phyloP scores from a whole-genome alignment of 1,140 invertebrate species.

The Brachionus asplanchnoidis region DNA sequence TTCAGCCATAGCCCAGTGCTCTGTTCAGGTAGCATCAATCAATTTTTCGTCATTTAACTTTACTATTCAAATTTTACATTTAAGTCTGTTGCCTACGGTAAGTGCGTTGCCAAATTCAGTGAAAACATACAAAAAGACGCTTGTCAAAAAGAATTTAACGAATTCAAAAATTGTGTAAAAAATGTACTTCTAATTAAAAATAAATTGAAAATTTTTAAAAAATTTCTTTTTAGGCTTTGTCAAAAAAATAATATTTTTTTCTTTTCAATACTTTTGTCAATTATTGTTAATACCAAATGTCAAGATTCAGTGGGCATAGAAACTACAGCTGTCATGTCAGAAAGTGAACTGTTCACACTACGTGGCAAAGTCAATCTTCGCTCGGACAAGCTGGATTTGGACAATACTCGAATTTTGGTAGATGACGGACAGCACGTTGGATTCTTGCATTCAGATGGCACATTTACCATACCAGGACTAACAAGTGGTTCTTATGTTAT shows the following conservation, averaged over 20 bases:
- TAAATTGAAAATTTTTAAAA: background rate
- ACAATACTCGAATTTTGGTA: conserved; percentile 38
- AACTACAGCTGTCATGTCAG: background rate
- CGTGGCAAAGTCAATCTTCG: conserved; percentile 23
- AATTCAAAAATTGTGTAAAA: conserved; percentile 30
- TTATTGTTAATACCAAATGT: background rate
- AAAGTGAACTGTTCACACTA: conserved; percentile 14
- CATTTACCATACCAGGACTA: conserved; percentile 54
- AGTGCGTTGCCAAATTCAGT: conserved; percentile 10
- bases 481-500: conserved; percentile 84
- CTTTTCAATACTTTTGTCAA: background rate
- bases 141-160: conserved; percentile 39
- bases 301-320: background rate
- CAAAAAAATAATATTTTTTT: conserved; percentile 9
- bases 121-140: conserved; percentile 31
- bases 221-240: background rate
- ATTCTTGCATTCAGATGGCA: conserved; percentile 24
- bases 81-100: conserved; percentile 34
- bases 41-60: background rate
- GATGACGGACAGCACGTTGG: conserved; percentile 33
- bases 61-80: background rate
- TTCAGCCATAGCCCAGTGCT: conserved; percentile 13
- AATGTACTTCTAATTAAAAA: background rate
- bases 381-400: background rate
- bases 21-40: background rate